These are phyloP conservation scores for Drosophila kokeensis DNA, from an alignment of 2,888 invertebrate species.

Conservation along the genomic window DNA sequence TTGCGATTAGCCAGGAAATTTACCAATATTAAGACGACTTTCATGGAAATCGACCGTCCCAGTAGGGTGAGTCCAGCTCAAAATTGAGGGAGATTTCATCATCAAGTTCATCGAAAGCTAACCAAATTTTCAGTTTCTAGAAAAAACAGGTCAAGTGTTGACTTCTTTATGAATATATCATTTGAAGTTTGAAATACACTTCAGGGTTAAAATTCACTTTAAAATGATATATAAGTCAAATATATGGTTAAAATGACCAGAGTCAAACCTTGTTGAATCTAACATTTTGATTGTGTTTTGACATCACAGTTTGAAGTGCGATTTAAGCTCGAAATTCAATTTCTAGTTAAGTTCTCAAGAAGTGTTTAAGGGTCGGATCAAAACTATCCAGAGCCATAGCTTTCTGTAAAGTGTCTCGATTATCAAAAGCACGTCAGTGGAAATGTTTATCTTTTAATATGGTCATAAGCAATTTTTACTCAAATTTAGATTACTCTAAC, in stretches of 20 bases:
- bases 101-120: background rate
- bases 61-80: background rate
- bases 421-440: background rate
- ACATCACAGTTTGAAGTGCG: background rate
- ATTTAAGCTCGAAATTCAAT: background rate
- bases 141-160: rapidly evolving
- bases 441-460: background rate
- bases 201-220: background rate
- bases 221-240: background rate
- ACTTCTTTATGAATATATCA: background rate
- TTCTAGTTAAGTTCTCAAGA: background rate
- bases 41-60: background rate
- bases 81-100: background rate
- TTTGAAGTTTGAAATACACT: background rate
- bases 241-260: background rate
- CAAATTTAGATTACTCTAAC: background rate
- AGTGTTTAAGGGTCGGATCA: background rate
- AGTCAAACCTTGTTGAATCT: rapidly evolving
- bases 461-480: no score
- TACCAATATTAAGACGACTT: background rate
- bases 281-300: background rate
- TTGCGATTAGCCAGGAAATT: background rate
- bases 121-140: background rate
- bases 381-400: background rate
- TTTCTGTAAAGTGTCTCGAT: no score